These are phyloP conservation scores for Mobula hypostoma DNA, from an alignment of 2,113 vertebrate species.

Conservation along the genomic window DNA sequence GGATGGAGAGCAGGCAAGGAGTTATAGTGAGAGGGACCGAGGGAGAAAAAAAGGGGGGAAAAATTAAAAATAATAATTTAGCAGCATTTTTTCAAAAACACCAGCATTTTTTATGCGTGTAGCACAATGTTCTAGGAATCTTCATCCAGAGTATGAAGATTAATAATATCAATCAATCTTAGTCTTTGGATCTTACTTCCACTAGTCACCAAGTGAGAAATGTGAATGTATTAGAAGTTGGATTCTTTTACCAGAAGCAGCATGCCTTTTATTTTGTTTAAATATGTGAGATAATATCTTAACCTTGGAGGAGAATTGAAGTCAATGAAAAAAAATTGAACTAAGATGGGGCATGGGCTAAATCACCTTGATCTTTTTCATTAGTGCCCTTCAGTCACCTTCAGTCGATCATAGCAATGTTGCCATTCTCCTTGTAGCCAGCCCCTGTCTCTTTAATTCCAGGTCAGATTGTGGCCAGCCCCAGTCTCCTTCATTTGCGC, in stretches of 20 bases:
- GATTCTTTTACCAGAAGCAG: neutral
- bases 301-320: no score
- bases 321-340: neutral
- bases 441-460: no score
- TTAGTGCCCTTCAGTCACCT: neutral
- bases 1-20: no score
- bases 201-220: neutral
- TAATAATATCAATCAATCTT: neutral
- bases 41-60: no score
- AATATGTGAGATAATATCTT: neutral
- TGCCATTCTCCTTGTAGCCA: neutral
- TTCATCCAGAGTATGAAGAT: neutral
- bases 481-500: no score
- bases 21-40: no score
- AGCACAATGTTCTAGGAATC: neutral
- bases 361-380: neutral
- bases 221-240: neutral
- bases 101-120: neutral
- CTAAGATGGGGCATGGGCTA: neutral
- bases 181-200: neutral
- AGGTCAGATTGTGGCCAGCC: no score
- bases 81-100: no score
- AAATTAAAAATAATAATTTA: no score
- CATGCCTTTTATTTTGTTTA: neutral
- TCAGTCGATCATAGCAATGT: neutral